phyloP scores from a whole-genome alignment of 2,888 invertebrate genomes.

The Crossocerus cetratus region DNA sequence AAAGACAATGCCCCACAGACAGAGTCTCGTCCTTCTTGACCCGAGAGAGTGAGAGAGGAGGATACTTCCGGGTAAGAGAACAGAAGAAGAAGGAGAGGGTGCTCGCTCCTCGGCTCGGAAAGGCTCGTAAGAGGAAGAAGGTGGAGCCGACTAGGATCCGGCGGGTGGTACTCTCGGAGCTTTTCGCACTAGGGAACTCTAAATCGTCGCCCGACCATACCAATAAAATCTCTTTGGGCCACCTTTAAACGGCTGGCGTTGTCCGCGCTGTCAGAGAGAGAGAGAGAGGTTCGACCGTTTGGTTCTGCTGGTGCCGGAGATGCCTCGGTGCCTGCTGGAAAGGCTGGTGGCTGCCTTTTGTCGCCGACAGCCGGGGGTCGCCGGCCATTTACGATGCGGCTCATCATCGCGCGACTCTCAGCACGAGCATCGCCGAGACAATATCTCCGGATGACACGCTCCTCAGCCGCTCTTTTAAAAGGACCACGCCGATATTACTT shows the following conservation, averaged over 20 bases:
- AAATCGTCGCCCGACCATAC: slow-evolving; percentile 3
- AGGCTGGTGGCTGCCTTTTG: slow-evolving; percentile 46
- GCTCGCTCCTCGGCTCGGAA: too few species aligned
- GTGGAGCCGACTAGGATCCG: not conserved
- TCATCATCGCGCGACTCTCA: slow-evolving; percentile 42
- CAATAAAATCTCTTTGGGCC: slow-evolving; percentile 40
- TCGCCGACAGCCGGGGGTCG: slow-evolving; percentile 1
- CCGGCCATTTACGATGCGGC: slow-evolving; percentile 26
- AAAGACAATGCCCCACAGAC: slow-evolving; percentile 36
- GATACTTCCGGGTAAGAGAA: slow-evolving; percentile 15
- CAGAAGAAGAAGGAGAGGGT: not conserved
- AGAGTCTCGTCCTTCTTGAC: not conserved
- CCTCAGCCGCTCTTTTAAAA: slow-evolving; percentile 7
- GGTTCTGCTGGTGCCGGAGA: slow-evolving; percentile 21
- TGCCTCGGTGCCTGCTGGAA: slow-evolving; percentile 27
- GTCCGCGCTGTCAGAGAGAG: not conserved
- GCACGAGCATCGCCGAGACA: slow-evolving; percentile 27
- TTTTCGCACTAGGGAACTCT: not conserved
- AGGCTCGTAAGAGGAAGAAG: not conserved
- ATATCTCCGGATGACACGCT: slow-evolving; percentile 38
- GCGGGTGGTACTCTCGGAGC: slow-evolving; percentile 9
- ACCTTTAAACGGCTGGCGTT: slow-evolving; percentile 27
- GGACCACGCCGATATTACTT: too few species aligned
- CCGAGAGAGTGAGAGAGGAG: not conserved
- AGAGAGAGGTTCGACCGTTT: not conserved